Evolutionary conservation across 2,888 invertebrate genomes (phyloP), one percentile per base, ranked within the genome.

Genomic region (Ectropis crepuscularia): DNA sequence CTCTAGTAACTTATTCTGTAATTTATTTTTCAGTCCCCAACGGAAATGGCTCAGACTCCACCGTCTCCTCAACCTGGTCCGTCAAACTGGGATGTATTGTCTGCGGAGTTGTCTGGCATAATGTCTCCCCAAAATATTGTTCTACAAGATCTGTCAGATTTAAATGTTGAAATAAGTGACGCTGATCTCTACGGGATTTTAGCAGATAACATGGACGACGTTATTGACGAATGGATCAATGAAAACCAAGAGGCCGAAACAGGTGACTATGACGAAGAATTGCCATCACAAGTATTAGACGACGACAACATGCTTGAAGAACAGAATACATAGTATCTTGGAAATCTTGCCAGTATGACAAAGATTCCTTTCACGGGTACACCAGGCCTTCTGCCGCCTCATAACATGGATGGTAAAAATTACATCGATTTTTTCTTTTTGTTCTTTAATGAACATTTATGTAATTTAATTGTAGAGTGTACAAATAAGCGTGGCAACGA

Each of bases 111-210:
- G 48, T 58, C 54, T 38, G 48, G 61, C 45, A 63, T 68, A 43
- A 68, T 61, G 63, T 65, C 60, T 65, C 61, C 65, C 43, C 43
- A 45, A 45, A 45, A 45, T 45, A 45, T 45, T 51, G 46, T 61
- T 39, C 46, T 63, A 41, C 10, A 53, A 63, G 68, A 68, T 53
- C 58, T 61, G 42, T 43, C 65, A 66, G 53, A 45, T 39, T 64
- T 66, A 53, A 57, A 63, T 58, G 12, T 61, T 45, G 43, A 45
- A 54, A 43, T 55, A 50, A 45, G 57, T 57, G 61, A 61, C 45
- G 63, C 49, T 47, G 65, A 68, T 49, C 55, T 68, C 38, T 68
- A 65, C 48, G 65, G 68, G 58, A 65, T 68, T 65, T 63, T 68
- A 51, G 57, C 57, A 59, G 61, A 39, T 37, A 55, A 50, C 50